phyloP scores from a whole-genome alignment of 2,113 vertebrate species.

The Lonchura striata region DNA sequence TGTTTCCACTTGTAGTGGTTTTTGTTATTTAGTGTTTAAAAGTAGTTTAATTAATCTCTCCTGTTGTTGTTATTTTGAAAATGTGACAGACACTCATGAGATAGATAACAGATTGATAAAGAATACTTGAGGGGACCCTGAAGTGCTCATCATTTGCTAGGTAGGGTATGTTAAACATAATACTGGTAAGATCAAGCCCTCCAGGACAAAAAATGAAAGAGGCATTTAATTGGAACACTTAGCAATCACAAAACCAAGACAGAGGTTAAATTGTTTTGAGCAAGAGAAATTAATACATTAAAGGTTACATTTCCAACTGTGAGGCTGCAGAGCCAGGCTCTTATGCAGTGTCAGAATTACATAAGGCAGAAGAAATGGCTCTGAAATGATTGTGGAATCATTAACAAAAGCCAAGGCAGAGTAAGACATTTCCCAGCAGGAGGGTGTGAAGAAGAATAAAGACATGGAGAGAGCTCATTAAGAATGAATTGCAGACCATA shows the following conservation, averaged over 20 bases:
- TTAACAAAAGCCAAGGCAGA: conserved; percentile 84
- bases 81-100: conserved; percentile 66
- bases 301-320: conserved; percentile 87
- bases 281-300: conserved; percentile 89
- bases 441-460: conserved; percentile 82
- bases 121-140: conserved; percentile 42
- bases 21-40: conserved; percentile 59
- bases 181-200: conserved; percentile 74
- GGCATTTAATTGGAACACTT: conserved; percentile 85
- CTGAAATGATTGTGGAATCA: conserved; percentile 84
- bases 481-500: conserved; percentile 90
- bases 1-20: conserved; percentile 20
- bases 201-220: conserved; percentile 79
- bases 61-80: conserved; percentile 63
- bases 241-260: conserved; percentile 85
- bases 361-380: conserved; percentile 84
- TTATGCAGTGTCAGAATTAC: conserved; percentile 81
- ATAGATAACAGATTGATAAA: conserved; percentile 70
- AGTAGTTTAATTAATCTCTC: conserved; percentile 71
- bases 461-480: conserved; percentile 88
- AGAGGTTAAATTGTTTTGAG: conserved; percentile 91
- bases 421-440: conserved; percentile 87
- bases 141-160: conserved; percentile 43
- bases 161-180: conserved; percentile 63
- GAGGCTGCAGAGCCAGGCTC: conserved; percentile 79